Evolutionary conservation across 2,113 vertebrate genomes (phyloP), one percentile per base, ranked within the genome.

Genomic region (Typhlomys cinereus): DNA sequence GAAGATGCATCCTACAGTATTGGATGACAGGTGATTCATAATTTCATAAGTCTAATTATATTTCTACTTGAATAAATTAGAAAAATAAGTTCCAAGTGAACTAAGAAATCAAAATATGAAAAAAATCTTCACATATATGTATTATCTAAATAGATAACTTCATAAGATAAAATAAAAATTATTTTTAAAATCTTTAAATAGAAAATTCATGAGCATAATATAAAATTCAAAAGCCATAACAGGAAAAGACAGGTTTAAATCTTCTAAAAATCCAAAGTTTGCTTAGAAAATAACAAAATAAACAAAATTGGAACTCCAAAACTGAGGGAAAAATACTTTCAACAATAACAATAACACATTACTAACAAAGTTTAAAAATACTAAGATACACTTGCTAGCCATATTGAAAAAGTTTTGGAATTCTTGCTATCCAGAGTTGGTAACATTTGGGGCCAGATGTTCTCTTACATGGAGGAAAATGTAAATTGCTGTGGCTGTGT

Each of bases 21-120:
- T 83, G 29, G 13, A 87, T 15, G 88, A 78, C 13, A 79, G 34
- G 25, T 57, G 69, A 90, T 57, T 74, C 71, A 59, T 31, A 89
- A 59, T 92, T 92, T 75, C 84, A 90, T 80, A 88, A 89, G 62
- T 70, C 25, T 89, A 88, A 64, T 92, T 83, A 87, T 9, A 62
- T 70, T 90, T n/a, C 31, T 64, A 61, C 29, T 85, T 44, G 5
- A 89, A 83, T 79, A 46, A 50, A 89, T 91, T 27, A 87, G 74
- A 86, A 83, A 71, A 94, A 81, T 84, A 81, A 95, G 34, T 79
- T 93, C 31, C 71, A 62, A 36, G 46, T 64, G 20, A 6, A 71
- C 48, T 93, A 57, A 73, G 27, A 80, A 87, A 44, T 39, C 52
- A 50, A 85, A 79, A 46, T 79, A 36, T 12, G n/a, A n/a, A 44